These are phyloP conservation scores for Gerris buenoi DNA, from an alignment of 1,140 invertebrate genomes.

Conservation along the genomic window DNA sequence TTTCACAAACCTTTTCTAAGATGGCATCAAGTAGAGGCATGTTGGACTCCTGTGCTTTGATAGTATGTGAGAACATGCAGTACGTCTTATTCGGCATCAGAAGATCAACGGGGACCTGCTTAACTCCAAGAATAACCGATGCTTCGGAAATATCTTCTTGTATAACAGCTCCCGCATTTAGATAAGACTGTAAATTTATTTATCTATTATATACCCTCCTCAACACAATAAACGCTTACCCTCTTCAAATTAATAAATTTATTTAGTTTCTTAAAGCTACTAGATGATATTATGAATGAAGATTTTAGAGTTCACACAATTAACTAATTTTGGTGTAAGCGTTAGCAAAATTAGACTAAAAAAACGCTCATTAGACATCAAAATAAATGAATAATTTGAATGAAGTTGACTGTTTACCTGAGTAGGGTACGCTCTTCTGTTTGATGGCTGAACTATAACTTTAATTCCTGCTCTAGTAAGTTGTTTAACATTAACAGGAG, in stretches of 20 bases:
- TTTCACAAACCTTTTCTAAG: conserved; percentile 58
- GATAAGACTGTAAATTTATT: conserved; percentile 56
- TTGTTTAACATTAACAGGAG: conserved; percentile 77
- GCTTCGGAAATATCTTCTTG: conserved; percentile 95
- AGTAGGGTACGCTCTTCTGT: conserved; percentile 91
- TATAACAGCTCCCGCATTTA: conserved; percentile 73
- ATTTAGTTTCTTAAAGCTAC: too few species aligned
- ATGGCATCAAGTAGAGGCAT: conserved; percentile 95
- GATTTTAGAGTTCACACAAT: too few species aligned
- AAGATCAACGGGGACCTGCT: conserved; percentile 88
- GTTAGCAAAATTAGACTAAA: too few species aligned
- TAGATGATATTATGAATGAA: too few species aligned
- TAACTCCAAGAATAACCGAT: conserved; percentile 91
- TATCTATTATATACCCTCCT: too few species aligned
- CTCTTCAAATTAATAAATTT: too few species aligned
- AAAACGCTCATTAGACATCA: too few species aligned
- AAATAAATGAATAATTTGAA: too few species aligned
- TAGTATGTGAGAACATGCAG: conserved; percentile 97
- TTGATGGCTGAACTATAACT: conserved; percentile 95
- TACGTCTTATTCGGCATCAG: conserved; percentile 93
- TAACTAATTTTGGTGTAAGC: too few species aligned
- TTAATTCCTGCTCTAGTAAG: conserved; percentile 74
- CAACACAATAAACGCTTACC: too few species aligned
- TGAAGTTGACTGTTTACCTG: too few species aligned
- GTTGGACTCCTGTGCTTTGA: conserved; percentile 96